phyloP scores from a whole-genome alignment of 2,888 invertebrate species.

The Tiliacea citrago region DNA sequence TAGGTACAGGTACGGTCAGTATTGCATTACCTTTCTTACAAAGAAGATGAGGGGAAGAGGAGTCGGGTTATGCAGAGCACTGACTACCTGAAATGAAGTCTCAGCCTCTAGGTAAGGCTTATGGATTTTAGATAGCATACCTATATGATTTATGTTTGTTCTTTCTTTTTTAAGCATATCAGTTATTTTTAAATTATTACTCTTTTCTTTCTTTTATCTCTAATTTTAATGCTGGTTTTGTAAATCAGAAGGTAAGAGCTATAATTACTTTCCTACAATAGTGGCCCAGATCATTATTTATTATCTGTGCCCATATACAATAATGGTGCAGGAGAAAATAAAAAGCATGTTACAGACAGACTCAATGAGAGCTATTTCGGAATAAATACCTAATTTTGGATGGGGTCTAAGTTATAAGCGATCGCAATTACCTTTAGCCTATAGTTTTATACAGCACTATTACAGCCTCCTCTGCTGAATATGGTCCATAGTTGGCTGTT shows the following conservation, averaged over 20 bases:
- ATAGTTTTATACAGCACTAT: neutral
- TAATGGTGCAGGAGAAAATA: conserved; percentile 25
- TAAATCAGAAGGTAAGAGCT: conserved; percentile 12
- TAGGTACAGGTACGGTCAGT: too few species aligned
- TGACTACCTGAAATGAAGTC: neutral
- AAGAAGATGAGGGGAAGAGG: too few species aligned
- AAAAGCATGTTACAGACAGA: conserved; percentile 31
- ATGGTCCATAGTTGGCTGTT: too few species aligned
- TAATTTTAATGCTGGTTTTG: neutral
- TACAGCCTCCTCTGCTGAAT: too few species aligned
- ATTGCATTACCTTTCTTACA: too few species aligned
- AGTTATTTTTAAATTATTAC: neutral
- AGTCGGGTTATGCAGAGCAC: too few species aligned
- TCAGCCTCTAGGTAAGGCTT: neutral
- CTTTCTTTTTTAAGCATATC: neutral
- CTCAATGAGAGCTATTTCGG: conserved; percentile 55
- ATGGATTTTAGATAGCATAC: too few species aligned
- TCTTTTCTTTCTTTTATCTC: neutral
- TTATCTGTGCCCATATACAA: neutral
- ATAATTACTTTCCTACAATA: conserved; percentile 26
- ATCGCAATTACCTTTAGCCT: neutral
- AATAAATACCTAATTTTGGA: conserved; percentile 46
- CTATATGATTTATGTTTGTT: too few species aligned
- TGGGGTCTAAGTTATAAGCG: conserved; percentile 36
- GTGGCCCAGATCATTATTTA: too few species aligned